These are phyloP conservation scores for Trachops cirrhosus DNA, from an alignment of 2,797 vertebrate genomes.

Conservation along the genomic window DNA sequence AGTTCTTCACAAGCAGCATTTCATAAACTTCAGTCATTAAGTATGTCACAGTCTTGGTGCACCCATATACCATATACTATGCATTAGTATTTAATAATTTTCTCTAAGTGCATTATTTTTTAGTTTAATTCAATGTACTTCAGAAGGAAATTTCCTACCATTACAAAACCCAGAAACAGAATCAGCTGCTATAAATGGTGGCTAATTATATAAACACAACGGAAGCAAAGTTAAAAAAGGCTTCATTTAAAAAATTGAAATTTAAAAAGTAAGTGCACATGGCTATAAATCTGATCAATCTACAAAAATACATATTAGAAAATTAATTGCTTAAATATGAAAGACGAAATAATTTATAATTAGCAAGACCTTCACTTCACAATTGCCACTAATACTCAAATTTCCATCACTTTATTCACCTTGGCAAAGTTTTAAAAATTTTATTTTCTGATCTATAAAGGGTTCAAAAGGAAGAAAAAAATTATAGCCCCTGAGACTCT, in stretches of 20 bases:
- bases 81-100: not conserved
- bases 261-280: not conserved
- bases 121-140: not conserved
- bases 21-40: not conserved
- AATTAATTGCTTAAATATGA: not conserved
- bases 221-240: not conserved
- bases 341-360: not conserved
- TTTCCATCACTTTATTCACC: not conserved
- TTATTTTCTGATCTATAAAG: not conserved
- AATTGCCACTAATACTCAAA: not conserved
- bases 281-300: not conserved
- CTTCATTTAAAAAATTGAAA: not conserved
- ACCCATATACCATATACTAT: not conserved
- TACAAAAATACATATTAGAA: not conserved
- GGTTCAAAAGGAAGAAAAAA: not conserved
- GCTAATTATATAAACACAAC: not conserved
- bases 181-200: not conserved
- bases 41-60: not conserved
- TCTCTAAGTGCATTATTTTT: not conserved
- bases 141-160: not conserved
- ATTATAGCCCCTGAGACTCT: not conserved
- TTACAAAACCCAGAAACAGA: not conserved
- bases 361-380: not conserved
- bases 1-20: not conserved
- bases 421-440: not conserved